Base-by-base conservation (phyloP, 2,797 vertebrate genomes). In the Eulemur rubriventer region DNA sequence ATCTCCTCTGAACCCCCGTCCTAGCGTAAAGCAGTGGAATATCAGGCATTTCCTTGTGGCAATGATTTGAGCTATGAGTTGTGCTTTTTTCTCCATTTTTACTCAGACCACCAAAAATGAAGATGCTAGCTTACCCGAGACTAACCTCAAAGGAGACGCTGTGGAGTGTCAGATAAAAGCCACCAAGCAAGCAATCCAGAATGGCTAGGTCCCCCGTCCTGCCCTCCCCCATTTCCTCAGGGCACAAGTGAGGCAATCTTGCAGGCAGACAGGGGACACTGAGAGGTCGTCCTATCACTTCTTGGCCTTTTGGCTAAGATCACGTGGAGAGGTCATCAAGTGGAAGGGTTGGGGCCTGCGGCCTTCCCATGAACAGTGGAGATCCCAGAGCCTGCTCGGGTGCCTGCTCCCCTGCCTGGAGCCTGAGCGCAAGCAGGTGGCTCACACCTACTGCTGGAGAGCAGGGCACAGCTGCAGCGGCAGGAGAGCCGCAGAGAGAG, bases 381-480 rank as follows among this genome's bases (percentile, higher is more conserved):
- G 30, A 46, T 75, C 75, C 52, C 28, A 26, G 65, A 91, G 43
- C 35, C 52, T 46, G 35, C 20, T 26, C 1, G 17, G 20, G 38
- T 30, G 7, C 22, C 50, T 63, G 22, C 10, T 57, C 80, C 57
- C 50, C 33, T 9, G 6, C 43, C 3, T 41, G 43, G 83, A 86
- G 38, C 55, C 59, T 28, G 20, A 26, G 38, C 22, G n/a, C 80
- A 52, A 35, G 48, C 43, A 50, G 35, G 33, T 22, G n/a, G n/a
- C 24, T 65, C 43, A 48, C n/a, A 28, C 7, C 28, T 30, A 24
- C 28, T 13, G 28, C 8, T 7, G 24, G 4, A 26, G 35, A 61
- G 13, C 6, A 6, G n/a, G 48, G 20, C 1, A 30, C 70, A n/a
- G 30, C 7, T 1, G 2, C 41, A 2, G 4, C 14, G 17, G 11